Evolutionary conservation across 2,888 invertebrate species (phyloP), one percentile per base, ranked within the genome.

Genomic region (Xylota sylvarum): DNA sequence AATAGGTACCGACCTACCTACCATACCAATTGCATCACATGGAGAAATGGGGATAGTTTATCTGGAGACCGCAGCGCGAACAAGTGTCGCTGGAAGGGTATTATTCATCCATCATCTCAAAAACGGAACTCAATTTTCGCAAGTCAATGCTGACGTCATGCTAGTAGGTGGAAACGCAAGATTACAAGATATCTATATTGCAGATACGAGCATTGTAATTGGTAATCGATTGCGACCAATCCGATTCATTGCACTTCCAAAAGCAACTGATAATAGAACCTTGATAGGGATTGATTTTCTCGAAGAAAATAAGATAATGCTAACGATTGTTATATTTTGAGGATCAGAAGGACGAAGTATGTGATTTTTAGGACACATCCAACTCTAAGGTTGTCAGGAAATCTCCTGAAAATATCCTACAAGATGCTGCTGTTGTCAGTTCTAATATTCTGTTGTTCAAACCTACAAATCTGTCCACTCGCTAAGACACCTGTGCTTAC

Each of bases 301-400:
- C 0, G 73, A 80, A 30, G 14, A 62, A 46, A 62, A 72, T 14
- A 60, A 50, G 2, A 23, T 72, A 0, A 23, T 72, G 48, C 12
- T 60, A 72, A 40, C 9, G 73, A 5, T 10, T 43, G n/a, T 73
- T 50, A 62, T 73, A 72, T 9, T 58, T 72, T 9, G 10, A 30
- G 0, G 58, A 60, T 14, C 72, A 67, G n/a, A 17, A n/a, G n/a
- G n/a, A n/a, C n/a, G n/a, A n/a, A n/a, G n/a, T n/a, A n/a, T n/a
- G n/a, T n/a, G n/a, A n/a, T n/a, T n/a, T n/a, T n/a, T n/a, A n/a
- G n/a, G n/a, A n/a, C n/a, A n/a, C 30, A 30, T 5, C 5, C 3
- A 30, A 30, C 30, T 30, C 5, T 4, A 3, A 30, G 30, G 3
- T 30, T 90, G 0, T 89, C 90, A 40, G 77, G 89, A 6, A 23